Evolutionary conservation across 2,113 vertebrate genomes (phyloP), one percentile per base, ranked within the genome.

Genomic region (Psophia crepitans): DNA sequence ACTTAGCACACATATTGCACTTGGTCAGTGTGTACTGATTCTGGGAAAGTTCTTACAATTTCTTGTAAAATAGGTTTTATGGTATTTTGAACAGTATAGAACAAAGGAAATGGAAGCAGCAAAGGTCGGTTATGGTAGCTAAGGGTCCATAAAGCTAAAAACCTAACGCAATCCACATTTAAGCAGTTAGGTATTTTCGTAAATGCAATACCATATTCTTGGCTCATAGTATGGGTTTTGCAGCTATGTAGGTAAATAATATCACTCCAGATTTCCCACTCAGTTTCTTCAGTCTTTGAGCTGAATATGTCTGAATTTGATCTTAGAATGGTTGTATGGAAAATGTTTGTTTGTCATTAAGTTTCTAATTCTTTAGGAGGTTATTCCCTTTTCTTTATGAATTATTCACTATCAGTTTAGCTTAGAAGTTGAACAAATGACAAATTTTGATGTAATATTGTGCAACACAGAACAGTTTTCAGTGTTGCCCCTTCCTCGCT

Each of bases 61-160:
- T 78, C 32, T 82, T 89, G 69, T 92, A 90, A 90, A 95, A 43
- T 39, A n/a, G 14, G 8, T 84, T 90, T 87, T 87, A 44, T n/a
- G 57, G 13, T 75, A 64, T 96, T 84, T 91, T 81, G 43, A 84
- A 39, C 15, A 65, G 15, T 57, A 19, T 8, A 30, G 80, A 87
- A 56, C 30, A 84, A 90, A 93, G 64, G 51, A 73, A 92, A 51
- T 39, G 14, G 56, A 85, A 88, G 46, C 54, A 39, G 75, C 83
- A 94, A 51, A 6, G 39, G 88, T 95, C 58, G 74, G 54, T 85
- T 94, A 61, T n/a, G 27, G 79, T 54, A 88, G 51, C 76, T 86
- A 60, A 65, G 77, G 48, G 78, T 87, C 68, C 51, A 48, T 86
- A 89, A 90, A 93, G 35, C 71, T 78, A 30, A 46, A 87, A 77